Base-by-base conservation (phyloP, 2,888 invertebrate species). In the Flabesymbios commensalis region DNA sequence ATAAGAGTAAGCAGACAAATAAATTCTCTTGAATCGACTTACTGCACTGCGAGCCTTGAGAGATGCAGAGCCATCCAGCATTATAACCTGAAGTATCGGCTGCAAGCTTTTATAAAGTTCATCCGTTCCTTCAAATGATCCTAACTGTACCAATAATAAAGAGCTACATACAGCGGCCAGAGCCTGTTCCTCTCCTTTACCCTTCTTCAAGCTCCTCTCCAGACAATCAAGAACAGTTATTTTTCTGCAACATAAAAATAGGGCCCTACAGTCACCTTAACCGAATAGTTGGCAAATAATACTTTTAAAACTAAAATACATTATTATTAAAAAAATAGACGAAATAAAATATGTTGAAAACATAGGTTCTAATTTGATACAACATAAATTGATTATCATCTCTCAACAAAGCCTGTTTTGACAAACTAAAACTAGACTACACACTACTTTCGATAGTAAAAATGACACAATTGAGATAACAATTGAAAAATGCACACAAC, bases 151-250 rank as follows among this genome's bases (percentile, higher is more conserved):
- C 64, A 93, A 90, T 0, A 96, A 81, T 26, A 95, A 81, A 0
- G 91, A 89, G 1, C 91, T 90, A 47, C 95, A 83, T 53, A 88
- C 88, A 0, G 94, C 93, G 0, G 94, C 94, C 19, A 90, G 88
- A 0, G 87, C 87, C 77, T 90, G 90, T 83, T 97, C 97, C 0
- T 88, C 88, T 2, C 90, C 90, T 43, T 90, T 88, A 0, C 95
- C 94, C 59, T 92, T 89, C 65, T 91, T 89, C 76, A 97, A 83
- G 57, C 92, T 89, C 47, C 89, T 87, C 74, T 93, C 90, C 57
- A 94, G 85, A 64, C 90, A 87, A 81, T 96, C 95, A 33, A 90
- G 87, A 24, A 97, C 85, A 0, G 85, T 83, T 39, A 81, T 67
- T 67, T 83, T 79, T 69, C 81, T 83, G 72, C 61, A 74, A 67